Evolutionary conservation across 2,113 vertebrate genomes (phyloP).

Genomic region (Corythaeola cristata): DNA sequence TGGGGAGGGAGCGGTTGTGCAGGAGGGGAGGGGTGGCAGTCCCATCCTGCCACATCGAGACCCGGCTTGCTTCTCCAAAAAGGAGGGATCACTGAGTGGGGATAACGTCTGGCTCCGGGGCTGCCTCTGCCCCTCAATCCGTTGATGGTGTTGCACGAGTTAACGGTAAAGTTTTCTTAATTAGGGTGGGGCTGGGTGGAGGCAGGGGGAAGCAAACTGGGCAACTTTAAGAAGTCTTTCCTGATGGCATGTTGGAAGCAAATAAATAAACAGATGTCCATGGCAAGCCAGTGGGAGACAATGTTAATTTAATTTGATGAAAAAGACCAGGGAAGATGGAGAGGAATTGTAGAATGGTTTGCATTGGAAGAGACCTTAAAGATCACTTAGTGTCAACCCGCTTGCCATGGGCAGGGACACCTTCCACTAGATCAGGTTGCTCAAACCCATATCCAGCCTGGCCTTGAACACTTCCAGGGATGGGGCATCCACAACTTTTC

Average conservation of each 20-base stretch:
- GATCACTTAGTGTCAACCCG: too few relatives aligned
- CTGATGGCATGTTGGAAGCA: not conserved
- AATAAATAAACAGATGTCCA: not conserved
- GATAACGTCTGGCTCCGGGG: fast-evolving
- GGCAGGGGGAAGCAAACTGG: not conserved
- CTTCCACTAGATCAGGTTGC: too few relatives aligned
- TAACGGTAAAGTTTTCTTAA: not conserved
- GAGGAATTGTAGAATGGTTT: not conserved
- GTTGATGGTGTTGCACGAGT: fast-evolving
- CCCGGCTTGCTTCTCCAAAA: not conserved
- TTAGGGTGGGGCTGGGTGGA: not conserved
- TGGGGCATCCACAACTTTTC: too few relatives aligned
- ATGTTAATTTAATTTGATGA: not conserved
- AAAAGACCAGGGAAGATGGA: not conserved
- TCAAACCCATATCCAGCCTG: too few relatives aligned
- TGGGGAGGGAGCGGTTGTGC: fast-evolving
- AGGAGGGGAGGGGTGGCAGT: not conserved
- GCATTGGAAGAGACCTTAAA: too few relatives aligned
- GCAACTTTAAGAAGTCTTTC: not conserved
- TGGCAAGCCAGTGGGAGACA: not conserved
- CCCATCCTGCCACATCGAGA: not conserved
- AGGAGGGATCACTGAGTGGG: not conserved
- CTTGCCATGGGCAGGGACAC: too few relatives aligned
- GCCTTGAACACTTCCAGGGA: too few relatives aligned
- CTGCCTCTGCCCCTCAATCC: not conserved